Conservation (phyloP, 2,113 vertebrate species). For the Dasyprocta punctata region DNA sequence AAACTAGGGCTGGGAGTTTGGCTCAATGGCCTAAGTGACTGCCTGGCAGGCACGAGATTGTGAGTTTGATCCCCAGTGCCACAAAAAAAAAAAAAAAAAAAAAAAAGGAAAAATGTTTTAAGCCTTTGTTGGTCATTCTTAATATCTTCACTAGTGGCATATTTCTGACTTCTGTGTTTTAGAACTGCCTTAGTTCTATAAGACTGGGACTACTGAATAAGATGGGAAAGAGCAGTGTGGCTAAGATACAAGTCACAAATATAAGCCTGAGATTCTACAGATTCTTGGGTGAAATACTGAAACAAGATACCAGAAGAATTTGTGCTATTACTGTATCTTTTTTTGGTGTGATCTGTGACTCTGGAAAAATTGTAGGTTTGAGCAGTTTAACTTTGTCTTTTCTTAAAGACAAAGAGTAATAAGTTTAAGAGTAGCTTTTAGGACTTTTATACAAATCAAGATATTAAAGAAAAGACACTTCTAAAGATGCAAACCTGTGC, state of each 20-base stretch:
- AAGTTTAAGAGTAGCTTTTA: not conserved
- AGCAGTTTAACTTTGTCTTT: conserved; percentile 31
- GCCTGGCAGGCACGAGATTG: no score
- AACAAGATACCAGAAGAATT: conserved; percentile 50
- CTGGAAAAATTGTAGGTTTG: conserved; percentile 34
- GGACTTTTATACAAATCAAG: conserved; percentile 24
- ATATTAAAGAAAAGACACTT: conserved; percentile 23
- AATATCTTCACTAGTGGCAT: not conserved
- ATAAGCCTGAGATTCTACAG: conserved; percentile 1
- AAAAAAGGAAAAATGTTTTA: not conserved
- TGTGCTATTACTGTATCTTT: not conserved
- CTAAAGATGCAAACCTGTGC: conserved; percentile 10
- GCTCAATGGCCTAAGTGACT: no score
- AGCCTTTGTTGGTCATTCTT: conserved; percentile 1
- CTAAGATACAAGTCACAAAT: not conserved
- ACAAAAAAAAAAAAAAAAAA: no score
- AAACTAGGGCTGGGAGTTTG: no score
- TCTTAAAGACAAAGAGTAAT: not conserved
- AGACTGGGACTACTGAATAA: not conserved
- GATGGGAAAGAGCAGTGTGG: not conserved
- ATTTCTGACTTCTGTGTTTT: not conserved
- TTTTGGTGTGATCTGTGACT: conserved; percentile 45
- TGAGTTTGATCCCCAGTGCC: no score
- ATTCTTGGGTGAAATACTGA: conserved; percentile 33
- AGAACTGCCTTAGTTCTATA: not conserved